A percentile compares a stretch with the other conserved stretches of the same genome.
These are phyloP conservation scores for Oreortyx pictus DNA, from an alignment of 2,797 vertebrate species.

Conservation along the genomic window DNA sequence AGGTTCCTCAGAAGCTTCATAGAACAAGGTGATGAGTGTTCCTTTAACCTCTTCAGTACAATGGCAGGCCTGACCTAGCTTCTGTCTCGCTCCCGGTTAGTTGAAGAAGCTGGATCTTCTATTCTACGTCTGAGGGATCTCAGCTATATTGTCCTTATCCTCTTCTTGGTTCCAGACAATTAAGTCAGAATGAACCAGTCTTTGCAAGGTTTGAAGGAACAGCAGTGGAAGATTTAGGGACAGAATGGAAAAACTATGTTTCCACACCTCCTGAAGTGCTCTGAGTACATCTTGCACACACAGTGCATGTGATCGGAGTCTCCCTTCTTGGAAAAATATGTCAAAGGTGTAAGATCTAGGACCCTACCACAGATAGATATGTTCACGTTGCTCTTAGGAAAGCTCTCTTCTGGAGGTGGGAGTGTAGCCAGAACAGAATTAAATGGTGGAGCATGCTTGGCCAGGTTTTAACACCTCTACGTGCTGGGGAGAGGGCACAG, in stretches of 20 bases:
- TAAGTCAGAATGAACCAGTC: fast-evolving
- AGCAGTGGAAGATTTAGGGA: not conserved
- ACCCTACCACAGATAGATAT: fast-evolving
- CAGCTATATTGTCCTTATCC: not conserved
- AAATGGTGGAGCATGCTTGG: fast-evolving
- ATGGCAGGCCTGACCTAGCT: fast-evolving
- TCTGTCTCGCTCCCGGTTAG: not conserved
- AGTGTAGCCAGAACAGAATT: not conserved
- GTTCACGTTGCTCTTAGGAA: not conserved
- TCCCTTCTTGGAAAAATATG: not conserved
- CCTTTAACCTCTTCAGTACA: not conserved
- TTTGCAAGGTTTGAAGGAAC: not conserved
- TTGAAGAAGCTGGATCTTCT: not conserved
- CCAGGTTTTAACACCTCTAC: not conserved
- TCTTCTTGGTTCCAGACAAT: not conserved
- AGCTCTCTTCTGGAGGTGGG: not conserved
- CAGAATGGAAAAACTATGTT: not conserved
- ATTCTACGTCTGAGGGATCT: not conserved
- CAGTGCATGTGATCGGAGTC: not conserved
- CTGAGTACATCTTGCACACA: not conserved
- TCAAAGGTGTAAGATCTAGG: not conserved
- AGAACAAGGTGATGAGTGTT: not conserved
- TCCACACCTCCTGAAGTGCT: not conserved
- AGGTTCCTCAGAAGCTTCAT: not conserved
- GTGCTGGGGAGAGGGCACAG: not conserved